phyloP scores from a whole-genome alignment of 2,888 invertebrate genomes.

The Leucozona laternaria region DNA sequence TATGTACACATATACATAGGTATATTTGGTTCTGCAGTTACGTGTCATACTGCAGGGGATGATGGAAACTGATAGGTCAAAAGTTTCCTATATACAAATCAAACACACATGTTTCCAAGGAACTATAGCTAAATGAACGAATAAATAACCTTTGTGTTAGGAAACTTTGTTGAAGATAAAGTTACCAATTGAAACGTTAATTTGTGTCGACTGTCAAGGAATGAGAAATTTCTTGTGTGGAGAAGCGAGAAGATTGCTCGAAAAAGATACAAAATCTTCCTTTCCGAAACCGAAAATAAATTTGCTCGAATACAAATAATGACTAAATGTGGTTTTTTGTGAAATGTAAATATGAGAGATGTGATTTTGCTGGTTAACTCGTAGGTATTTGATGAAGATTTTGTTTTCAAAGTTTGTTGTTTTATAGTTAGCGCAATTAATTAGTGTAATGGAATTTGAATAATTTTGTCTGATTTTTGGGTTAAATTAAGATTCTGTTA shows the following conservation, averaged over 20 bases:
- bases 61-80: conserved; percentile 24
- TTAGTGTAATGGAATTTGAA: conserved; percentile 46
- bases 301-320: conserved; percentile 37
- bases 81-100: conserved; percentile 14
- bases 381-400: conserved; percentile 27
- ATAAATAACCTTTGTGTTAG: conserved; percentile 19
- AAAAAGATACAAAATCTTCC: not conserved
- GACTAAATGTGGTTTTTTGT: conserved; percentile 38
- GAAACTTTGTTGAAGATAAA: not conserved
- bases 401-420: not conserved
- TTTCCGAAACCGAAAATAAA: conserved; percentile 2
- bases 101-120: conserved; percentile 22
- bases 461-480: conserved; percentile 20
- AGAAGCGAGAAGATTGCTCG: not conserved
- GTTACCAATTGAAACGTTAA: conserved; percentile 24
- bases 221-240: not conserved
- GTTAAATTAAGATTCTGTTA: not conserved
- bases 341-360: not conserved
- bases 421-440: conserved; percentile 38
- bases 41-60: conserved; percentile 14
- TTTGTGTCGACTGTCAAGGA: not conserved
- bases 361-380: conserved; percentile 20
- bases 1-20: too few relatives aligned
- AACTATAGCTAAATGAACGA: conserved; percentile 9
- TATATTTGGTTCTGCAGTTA: not conserved